Conservation (phyloP, 1,140 invertebrate species). For the Cherax quadricarinatus region DNA sequence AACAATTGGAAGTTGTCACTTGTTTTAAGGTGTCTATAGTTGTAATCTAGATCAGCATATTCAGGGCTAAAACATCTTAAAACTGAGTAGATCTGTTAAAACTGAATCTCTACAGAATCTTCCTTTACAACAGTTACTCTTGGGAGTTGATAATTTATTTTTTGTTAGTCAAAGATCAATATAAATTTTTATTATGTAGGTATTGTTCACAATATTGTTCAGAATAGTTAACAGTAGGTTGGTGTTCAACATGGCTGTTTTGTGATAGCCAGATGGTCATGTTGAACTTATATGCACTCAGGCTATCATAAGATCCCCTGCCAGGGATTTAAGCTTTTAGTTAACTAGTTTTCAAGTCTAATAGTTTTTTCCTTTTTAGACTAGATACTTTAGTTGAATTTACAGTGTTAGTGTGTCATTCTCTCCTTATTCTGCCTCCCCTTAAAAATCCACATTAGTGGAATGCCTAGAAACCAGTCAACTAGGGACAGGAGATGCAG, state of each 20-base stretch:
- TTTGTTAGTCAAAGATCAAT: not conserved
- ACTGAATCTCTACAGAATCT: too few relatives aligned
- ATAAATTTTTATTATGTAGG: not conserved
- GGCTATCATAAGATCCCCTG: not conserved
- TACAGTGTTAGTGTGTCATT: too few relatives aligned
- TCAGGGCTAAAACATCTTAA: too few relatives aligned
- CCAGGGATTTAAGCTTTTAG: not conserved
- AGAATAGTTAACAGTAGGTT: not conserved
- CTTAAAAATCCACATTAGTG: too few relatives aligned
- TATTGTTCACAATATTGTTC: not conserved
- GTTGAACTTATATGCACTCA: not conserved
- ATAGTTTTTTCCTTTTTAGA: not conserved
- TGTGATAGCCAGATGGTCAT: not conserved
- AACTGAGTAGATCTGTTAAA: too few relatives aligned
- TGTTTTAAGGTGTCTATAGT: too few relatives aligned
- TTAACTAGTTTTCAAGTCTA: not conserved
- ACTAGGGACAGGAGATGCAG: too few relatives aligned
- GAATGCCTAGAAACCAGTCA: too few relatives aligned
- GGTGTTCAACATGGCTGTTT: too few relatives aligned
- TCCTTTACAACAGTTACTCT: not conserved
- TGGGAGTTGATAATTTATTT: constrained; percentile 29
- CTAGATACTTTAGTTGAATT: not conserved
- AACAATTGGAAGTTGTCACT: too few relatives aligned
- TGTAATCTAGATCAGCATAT: too few relatives aligned
- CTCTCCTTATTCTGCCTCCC: too few relatives aligned